phyloP scores from a whole-genome alignment of 2,113 vertebrate species.

The Columba janthina region DNA sequence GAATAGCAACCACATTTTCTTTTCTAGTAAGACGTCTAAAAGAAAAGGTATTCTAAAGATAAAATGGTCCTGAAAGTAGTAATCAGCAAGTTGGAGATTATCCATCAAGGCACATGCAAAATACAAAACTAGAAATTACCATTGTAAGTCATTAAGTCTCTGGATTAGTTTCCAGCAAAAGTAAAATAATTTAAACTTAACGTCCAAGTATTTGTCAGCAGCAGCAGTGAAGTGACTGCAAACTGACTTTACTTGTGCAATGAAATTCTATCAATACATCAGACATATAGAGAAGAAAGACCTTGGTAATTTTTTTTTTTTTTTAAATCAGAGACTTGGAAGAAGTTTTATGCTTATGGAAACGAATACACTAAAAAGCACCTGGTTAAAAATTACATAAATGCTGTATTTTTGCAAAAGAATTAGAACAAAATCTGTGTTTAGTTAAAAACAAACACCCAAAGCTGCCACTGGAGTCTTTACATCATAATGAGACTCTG shows the following conservation, averaged over 20 bases:
- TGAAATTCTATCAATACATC: not conserved
- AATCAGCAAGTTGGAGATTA: not conserved
- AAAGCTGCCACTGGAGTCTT: not conserved
- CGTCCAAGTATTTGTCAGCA: not conserved
- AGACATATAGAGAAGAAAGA: not conserved
- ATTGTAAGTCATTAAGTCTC: not conserved
- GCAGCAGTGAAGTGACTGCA: not conserved
- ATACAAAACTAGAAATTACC: not conserved
- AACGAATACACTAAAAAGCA: not conserved
- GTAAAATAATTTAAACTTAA: not conserved
- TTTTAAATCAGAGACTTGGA: not conserved
- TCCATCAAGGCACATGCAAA: not conserved
- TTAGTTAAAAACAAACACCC: not conserved
- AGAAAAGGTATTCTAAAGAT: not conserved
- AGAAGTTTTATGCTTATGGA: not conserved
- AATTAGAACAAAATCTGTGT: not conserved
- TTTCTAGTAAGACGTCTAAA: not conserved
- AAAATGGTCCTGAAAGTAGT: not conserved
- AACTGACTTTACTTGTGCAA: not conserved
- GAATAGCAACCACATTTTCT: not conserved
- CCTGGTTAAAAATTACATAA: not conserved
- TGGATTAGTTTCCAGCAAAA: not conserved
- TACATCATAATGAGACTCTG: not conserved
- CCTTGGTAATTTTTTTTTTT: not conserved
- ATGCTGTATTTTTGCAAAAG: not conserved